Evolutionary conservation across 2,797 vertebrate species (phyloP), one percentile per base, ranked within the genome.

Genomic region (Poeciliopsis infans): DNA sequence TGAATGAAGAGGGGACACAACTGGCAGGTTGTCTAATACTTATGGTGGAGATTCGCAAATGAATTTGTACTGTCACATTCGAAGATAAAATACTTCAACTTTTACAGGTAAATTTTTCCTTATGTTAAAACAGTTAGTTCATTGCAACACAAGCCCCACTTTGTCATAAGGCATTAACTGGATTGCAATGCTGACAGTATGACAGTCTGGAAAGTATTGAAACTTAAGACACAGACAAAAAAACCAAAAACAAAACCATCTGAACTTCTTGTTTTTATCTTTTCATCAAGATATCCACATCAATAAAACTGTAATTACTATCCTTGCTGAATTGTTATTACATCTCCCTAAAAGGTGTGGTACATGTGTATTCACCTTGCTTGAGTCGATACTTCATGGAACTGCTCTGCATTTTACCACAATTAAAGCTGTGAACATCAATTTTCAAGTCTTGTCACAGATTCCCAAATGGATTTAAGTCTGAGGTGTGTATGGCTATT

Each of bases 21-120:
- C 77, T 87, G 72, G 86, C 81, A 91, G 88, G 83, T 75, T 82
- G 80, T 82, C 85, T 82, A 33, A 82, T 73, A 83, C 83, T 77
- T 47, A 13, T 57, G 80, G 77, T 86, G 61, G 75, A 84, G 74
- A 79, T 78, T 76, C 82, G 49, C 36, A 77, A 72, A 81, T 64
- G 16, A 57, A 69, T 71, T 79, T 2, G 12, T 59, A 36, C 12
- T 46, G 80, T 80, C 75, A 80, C 16, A 80, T 83, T 79, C 46
- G 45, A 25, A 11, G 36, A 78, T 66, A 71, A 68, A 20, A 72
- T 76, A 55, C 7, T 74, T 46, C 33, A 25, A 33, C 12, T 36
- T 78, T 55, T n/a, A 59, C 20, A 59, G 47, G 25, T 2, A 16
- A 16, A 39, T 2, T 4, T 46, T 18, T 31, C 1, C 33, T 46